Evolutionary conservation across 2,797 vertebrate genomes (phyloP), one percentile per base, ranked within the genome.

Genomic region (Xenops minutus): DNA sequence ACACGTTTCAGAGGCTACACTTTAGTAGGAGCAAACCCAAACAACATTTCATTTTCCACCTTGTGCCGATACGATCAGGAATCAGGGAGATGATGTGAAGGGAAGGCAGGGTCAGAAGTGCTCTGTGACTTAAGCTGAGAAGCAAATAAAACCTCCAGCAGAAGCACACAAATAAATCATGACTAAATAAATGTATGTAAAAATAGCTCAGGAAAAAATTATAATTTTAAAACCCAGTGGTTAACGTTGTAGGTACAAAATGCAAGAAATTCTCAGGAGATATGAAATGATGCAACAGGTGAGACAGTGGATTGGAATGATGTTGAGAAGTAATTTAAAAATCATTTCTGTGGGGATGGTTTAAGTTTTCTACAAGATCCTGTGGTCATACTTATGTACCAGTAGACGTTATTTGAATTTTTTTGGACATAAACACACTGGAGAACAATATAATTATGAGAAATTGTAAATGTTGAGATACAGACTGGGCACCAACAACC

Each of bases 361-460:
- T 69, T 43, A 23, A 23, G 30, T 24, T 84, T 69, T 20, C 52
- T 58, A 19, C 6, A 46, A 48, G 30, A 66, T 21, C 19, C 7
- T 46, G 2, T 1, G 2, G n/a, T 37, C 51, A 19, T 23, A 68
- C 54, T 54, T 69, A 15, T 1, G 1, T 15, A 30, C 10, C 37
- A 46, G 14, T 8, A 26, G 27, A 55, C 3, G 41, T 10, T 37
- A 74, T 22, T 84, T n/a, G 22, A 48, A 44, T 81, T 77, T 63
- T 1, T 27, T 41, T 71, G 30, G 21, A 77, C 17, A 41, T 10
- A 66, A 88, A n/a, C 21, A 49, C 26, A 24, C 12, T 34, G 8
- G 11, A 58, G 13, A 81, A 39, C 32, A 62, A 37, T 4, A 27
- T 8, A 52, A 32, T 24, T 30, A 22, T 21, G 9, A n/a, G 64